Evolutionary conservation across 2,113 vertebrate species (phyloP), one percentile per base, ranked within the genome.

Genomic region (Myrmophylax atrothorax): DNA sequence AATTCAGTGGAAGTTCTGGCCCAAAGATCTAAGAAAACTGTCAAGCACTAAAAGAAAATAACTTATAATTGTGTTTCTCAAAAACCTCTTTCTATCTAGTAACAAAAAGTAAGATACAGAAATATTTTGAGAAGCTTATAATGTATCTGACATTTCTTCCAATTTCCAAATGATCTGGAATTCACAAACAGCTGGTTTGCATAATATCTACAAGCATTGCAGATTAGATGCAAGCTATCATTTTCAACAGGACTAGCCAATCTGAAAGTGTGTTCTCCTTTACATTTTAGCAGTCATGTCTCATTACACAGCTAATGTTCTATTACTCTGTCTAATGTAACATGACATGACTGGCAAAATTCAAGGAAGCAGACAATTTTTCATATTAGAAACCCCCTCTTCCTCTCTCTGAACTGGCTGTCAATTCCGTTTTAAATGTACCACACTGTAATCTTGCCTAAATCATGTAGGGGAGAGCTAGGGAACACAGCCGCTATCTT

Each of bases 271-370:
- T 44, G 4, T 72, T 97, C 90, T 97, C 86, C 90, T 96, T 97
- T 95, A 97, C 91, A 93, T 97, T 97, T 97, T 93, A 96, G 83
- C 84, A 93, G 96, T 83, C 94, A 94, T 90, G 93, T 98, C 95
- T 98, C 97, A 97, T 98, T 97, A 97, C 94, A 89, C 91, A 96
- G 84, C 67, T 98, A 98, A 98, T 62, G 44, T 97, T 98, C 93
- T 97, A 89, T 98, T 97, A 94, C 96, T 94, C 89, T 95, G 85
- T 94, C 87, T 97, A 97, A 97, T 97, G 94, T 91, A 98, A 97
- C 68, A 97, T 96, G 93, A 94, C 96, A 89, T 83, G 78, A 95
- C 92, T 97, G 90, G 92, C 94, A 97, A 96, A 96, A 95, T 96
- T 96, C 5, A 4, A 90, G 83, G 86, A 97, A 96, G 94, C 33